Percentiles rank a stretch among this genome's conserved stretches.
phyloP scores from a whole-genome alignment of 2,888 invertebrate genomes.

The Tetanocera ferruginea region DNA sequence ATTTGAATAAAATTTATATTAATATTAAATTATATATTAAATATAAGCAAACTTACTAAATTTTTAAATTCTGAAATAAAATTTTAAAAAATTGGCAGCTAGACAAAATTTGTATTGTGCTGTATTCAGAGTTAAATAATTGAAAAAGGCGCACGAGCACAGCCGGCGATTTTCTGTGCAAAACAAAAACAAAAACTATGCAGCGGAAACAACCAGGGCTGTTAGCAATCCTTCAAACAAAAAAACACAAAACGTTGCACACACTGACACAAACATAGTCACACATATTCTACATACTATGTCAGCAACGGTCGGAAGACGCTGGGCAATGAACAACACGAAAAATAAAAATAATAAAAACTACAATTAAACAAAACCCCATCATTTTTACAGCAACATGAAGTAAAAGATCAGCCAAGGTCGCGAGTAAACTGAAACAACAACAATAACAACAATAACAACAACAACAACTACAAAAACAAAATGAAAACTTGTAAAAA shows the following conservation, averaged over 20 bases:
- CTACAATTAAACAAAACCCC: neutral
- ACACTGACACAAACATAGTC: neutral
- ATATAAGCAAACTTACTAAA: neutral
- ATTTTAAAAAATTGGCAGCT: neutral
- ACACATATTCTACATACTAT: neutral
- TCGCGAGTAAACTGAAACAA: conserved; percentile 17
- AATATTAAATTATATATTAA: too few species aligned
- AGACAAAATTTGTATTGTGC: neutral
- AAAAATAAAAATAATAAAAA: neutral
- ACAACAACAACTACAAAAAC: neutral
- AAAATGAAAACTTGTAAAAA: neutral
- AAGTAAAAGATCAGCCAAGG: conserved; percentile 35
- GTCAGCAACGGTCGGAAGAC: neutral
- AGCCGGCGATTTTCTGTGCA: neutral
- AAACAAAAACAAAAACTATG: neutral
- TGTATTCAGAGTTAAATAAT: neutral
- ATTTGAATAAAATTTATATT: too few species aligned
- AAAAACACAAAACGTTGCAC: neutral
- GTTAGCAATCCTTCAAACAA: neutral
- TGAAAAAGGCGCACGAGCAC: neutral
- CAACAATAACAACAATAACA: conserved; percentile 11
- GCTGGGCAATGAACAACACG: neutral
- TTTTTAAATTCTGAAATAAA: neutral
- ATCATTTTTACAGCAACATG: conserved; percentile 2
- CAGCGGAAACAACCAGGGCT: conserved; percentile 19